phyloP scores from a whole-genome alignment of 2,113 vertebrate genomes.

The Equus przewalskii region DNA sequence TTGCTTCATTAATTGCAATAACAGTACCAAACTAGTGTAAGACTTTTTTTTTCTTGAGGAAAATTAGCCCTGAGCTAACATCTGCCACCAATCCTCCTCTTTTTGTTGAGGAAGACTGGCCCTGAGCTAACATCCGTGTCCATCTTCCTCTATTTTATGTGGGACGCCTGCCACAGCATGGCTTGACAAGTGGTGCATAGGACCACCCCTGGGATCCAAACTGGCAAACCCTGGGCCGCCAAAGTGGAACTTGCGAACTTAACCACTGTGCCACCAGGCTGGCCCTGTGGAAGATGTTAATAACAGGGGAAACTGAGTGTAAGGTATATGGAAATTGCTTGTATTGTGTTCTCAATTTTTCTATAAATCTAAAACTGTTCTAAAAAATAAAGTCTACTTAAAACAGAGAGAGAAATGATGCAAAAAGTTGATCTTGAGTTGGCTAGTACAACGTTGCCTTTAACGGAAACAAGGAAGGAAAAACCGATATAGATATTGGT shows the following conservation, averaged over 20 bases:
- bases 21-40: background rate
- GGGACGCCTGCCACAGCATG: too few relatives aligned
- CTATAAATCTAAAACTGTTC: slow-evolving; percentile 42
- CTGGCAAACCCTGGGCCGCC: too few relatives aligned
- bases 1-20: background rate
- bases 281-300: background rate
- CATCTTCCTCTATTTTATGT: too few relatives aligned
- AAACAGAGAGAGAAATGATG: background rate
- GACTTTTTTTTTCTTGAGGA: too few relatives aligned
- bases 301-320: background rate
- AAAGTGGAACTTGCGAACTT: too few relatives aligned
- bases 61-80: too few relatives aligned
- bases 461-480: slow-evolving; percentile 20
- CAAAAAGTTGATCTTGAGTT: background rate
- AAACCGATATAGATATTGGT: background rate
- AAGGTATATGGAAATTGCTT: background rate
- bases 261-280: too few relatives aligned
- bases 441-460: background rate
- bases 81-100: too few relatives aligned
- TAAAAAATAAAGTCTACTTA: slow-evolving; percentile 38
- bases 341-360: slow-evolving; percentile 35
- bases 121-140: too few relatives aligned
- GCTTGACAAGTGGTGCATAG: too few relatives aligned
- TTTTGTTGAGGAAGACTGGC: too few relatives aligned
- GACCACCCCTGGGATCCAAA: too few relatives aligned